Base-by-base conservation (phyloP, 2,888 invertebrate genomes). In the Choreutis nemorana region DNA sequence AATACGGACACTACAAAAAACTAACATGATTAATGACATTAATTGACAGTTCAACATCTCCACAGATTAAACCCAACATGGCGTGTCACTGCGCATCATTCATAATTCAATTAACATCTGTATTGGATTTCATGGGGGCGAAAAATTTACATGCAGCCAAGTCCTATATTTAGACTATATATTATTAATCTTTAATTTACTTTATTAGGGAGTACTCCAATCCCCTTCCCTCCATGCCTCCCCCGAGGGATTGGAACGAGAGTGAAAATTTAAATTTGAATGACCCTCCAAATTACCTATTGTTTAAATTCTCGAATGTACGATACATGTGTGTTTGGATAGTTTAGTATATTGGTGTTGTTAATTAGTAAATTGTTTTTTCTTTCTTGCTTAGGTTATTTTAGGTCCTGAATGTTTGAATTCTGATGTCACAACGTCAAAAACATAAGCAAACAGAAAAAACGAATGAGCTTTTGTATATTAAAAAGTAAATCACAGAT, bases 161-260 rank as follows among this genome's bases (percentile, higher is more conserved):
- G 65, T 61, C 61, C 64, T 65, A 62, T 72, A 68, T 65, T 63
- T 66, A 62, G 63, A 67, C 64, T 67, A 75, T 78, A 56, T 71
- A 75, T 73, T 78, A 78, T 78, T 78, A 77, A 78, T 77, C 70
- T 77, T 75, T 78, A 78, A 78, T 78, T 78, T 77, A 65, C 73
- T 78, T 78, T 75, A 77, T 78, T 73, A 75, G 67, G 67, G 53
- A 50, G 52, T 49, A 45, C 60, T 63, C 67, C n/a, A n/a, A n/a
- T n/a, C 77, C 72, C 68, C 55, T 52, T 10, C 50, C 40, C 44
- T 42, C 40, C 45, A 48, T 58, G 51, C 62, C 63, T 55, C 55
- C 33, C 70, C 57, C 66, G 31, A 35, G 73, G 73, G 77, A 66
- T 60, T 64, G 58, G 54, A 40, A 48, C 51, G 62, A 57, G 64